A percentile compares a stretch with the other conserved stretches of the same genome.
These are phyloP conservation scores for Lasioglossum oenotherae DNA, from an alignment of 2,888 invertebrate genomes.

Conservation along the genomic window DNA sequence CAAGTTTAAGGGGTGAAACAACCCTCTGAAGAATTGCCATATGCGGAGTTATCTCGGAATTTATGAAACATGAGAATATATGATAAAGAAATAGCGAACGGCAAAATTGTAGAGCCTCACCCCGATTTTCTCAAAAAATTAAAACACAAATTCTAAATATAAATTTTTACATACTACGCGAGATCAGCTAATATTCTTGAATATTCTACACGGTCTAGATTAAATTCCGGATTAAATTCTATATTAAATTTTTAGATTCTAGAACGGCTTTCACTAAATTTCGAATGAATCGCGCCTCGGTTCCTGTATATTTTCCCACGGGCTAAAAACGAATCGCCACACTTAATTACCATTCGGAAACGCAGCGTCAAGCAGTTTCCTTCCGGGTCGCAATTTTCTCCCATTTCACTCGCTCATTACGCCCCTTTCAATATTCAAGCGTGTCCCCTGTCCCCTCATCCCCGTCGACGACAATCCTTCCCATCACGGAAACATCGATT, in stretches of 20 bases:
- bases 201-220: background rate
- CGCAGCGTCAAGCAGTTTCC: background rate
- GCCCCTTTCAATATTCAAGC: conserved; percentile 4
- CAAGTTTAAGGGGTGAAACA: background rate
- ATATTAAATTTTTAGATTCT: background rate
- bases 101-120: background rate
- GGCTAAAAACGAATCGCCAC: background rate
- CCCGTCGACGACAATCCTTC: background rate
- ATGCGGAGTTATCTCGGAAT: background rate
- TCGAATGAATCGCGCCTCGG: background rate
- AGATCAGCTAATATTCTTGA: background rate
- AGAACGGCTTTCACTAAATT: background rate
- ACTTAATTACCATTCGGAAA: conserved; percentile 3
- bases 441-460: background rate
- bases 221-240: background rate
- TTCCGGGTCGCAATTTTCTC: conserved; percentile 4
- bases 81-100: background rate
- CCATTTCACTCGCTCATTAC: conserved; percentile 15
- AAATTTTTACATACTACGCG: too few relatives aligned
- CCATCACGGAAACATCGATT: conserved; percentile 11
- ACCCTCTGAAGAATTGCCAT: background rate
- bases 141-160: too few relatives aligned
- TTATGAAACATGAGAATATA: background rate
- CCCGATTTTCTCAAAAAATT: background rate
- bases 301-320: background rate